Percentiles rank a stretch among this genome's conserved stretches.
phyloP scores from a whole-genome alignment of 2,113 vertebrate genomes.

The Ahaetulla prasina region DNA sequence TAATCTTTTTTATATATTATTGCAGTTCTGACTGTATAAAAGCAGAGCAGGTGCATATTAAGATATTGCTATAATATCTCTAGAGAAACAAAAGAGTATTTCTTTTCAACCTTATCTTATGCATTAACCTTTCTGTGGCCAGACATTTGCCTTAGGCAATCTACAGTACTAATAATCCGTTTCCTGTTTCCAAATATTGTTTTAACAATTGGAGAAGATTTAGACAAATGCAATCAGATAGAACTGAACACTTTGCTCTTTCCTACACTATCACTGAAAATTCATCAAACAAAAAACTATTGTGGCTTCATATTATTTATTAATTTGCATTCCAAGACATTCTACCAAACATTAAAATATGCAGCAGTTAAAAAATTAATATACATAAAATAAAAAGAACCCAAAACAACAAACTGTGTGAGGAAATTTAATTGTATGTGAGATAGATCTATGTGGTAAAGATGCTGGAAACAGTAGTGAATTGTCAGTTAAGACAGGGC shows the following conservation, averaged over 20 bases:
- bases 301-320: not conserved
- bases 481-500: not conserved
- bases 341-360: not conserved
- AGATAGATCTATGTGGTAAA: not conserved
- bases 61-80: constrained; percentile 38
- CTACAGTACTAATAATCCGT: constrained; percentile 25
- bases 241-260: not conserved
- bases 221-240: not conserved
- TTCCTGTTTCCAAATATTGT: constrained; percentile 14
- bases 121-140: constrained; percentile 41
- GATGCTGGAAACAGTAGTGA: not conserved
- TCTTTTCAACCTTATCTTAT: constrained; percentile 33
- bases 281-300: not conserved
- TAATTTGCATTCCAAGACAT: not conserved
- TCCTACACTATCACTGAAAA: not conserved
- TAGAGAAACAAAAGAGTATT: constrained; percentile 52
- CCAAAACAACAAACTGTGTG: not conserved
- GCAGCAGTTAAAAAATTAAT: not conserved
- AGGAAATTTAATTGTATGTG: not conserved
- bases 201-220: not conserved
- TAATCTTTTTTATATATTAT: constrained; percentile 54
- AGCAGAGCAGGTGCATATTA: constrained; percentile 40
- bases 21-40: constrained; percentile 39
- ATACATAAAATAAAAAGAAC: not conserved
- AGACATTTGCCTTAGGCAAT: constrained; percentile 36